Evolutionary conservation across 2,888 invertebrate species (phyloP), one percentile per base, ranked within the genome.

Genomic region (Phyllotreta cruciferae): DNA sequence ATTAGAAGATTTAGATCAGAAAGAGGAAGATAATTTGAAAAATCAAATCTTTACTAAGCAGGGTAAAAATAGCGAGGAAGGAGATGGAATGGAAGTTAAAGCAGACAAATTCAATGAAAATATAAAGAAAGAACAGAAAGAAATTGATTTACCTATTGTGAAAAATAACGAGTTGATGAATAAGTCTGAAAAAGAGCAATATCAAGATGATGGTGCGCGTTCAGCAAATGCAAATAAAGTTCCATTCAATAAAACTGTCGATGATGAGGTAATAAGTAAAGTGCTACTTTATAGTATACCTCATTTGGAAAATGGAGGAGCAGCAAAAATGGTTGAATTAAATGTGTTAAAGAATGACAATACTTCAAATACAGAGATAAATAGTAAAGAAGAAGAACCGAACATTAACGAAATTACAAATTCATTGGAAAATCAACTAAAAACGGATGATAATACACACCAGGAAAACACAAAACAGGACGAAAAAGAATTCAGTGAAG

Each of bases 231-330:
- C 1, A 10, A 14, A 24, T n/a, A 13, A 44, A 13, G 1, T 37
- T 6, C 39, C 9, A 41, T 37, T 44, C 37, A 11, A 11, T 6
- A 57, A 35, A 49, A 57, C 60, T 3, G 10, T 44, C 8, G 52
- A 42, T 42, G 60, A 60, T 24, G 60, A 60, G 4, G 37, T 37
- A 9, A 38, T 60, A n/a, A 60, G 60, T 36, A 36, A 36, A 53
- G 42, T 60, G 11, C 44, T 60, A 9, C 11, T 60, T 9, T 44
- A 52, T 11, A 53, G 52, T 37, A 37, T 52, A 8, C 53, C 60
- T 14, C 37, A 52, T 4, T 37, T 9, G 9, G 38, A 52, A 52
- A 52, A 57, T 57, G 57, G 49, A 6, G 2, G 3, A 35, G 9
- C 56, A 57, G 49, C 5, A 34, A 35, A 36, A 14, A 9, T 44